Percentiles rank a stretch among this genome's conserved stretches.
Evolutionary conservation across 2,113 vertebrate species (phyloP).

Genomic region (Syrmaticus mikado): DNA sequence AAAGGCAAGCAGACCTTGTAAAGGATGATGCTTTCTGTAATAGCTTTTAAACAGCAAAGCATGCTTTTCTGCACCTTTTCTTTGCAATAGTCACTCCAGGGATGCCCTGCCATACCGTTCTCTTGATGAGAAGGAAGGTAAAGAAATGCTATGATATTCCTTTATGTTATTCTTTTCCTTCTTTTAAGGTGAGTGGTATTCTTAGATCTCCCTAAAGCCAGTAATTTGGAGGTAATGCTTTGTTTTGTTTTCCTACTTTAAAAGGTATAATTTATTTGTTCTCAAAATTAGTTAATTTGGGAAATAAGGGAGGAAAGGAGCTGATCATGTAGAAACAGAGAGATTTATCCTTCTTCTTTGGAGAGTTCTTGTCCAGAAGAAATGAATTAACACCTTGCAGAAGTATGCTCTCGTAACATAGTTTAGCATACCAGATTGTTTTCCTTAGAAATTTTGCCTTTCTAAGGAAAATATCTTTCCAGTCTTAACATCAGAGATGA

Average conservation of each 20-base stretch:
- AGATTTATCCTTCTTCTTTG: neutral
- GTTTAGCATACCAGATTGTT: neutral
- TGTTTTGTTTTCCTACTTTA: neutral
- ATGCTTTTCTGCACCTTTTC: neutral
- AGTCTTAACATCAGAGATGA: neutral
- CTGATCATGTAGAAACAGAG: neutral
- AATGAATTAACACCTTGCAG: neutral
- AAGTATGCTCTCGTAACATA: neutral
- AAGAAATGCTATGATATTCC: neutral
- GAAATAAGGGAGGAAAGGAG: neutral
- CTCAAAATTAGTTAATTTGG: neutral
- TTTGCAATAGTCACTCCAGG: neutral
- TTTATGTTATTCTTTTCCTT: neutral
- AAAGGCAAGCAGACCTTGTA: neutral
- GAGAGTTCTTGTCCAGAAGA: neutral
- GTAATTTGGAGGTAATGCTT: neutral
- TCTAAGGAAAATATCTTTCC: neutral
- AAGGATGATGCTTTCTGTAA: neutral
- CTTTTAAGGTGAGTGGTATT: neutral
- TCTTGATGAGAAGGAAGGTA: neutral
- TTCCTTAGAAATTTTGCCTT: neutral
- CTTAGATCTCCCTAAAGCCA: neutral
- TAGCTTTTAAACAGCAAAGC: neutral
- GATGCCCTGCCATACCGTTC: neutral
- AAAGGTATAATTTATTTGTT: neutral